Evolutionary conservation across 2,113 vertebrate genomes (phyloP), one percentile per base, ranked within the genome.

Genomic region (Hydrolagus affinis): DNA sequence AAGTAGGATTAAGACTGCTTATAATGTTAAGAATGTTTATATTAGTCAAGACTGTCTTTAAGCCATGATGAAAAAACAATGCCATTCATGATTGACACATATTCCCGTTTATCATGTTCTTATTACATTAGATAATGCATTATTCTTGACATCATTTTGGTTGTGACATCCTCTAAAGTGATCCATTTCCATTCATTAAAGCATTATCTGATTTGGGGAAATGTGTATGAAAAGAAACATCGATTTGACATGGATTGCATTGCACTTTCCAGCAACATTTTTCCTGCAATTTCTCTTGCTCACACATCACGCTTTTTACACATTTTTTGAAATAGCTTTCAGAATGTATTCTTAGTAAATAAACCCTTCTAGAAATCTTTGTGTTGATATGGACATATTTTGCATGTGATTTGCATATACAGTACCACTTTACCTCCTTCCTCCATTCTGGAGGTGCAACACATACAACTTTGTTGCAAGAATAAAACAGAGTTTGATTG

Each of bases 101-200:
- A 85, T 0, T 14, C 88, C 85, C 44, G 69, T 87, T 86, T 59
- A 56, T 70, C 8, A 89, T 86, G 88, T 87, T 86, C 72, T 86
- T 71, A 85, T 87, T 87, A 74, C 76, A 74, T 88, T 87, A 86
- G 56, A 72, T 76, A 0, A 89, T 89, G 73, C 88, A 88, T 88
- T 90, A 91, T 91, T 92, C 88, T 92, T 88, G 87, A 86, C 86
- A 89, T 88, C 70, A 85, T 89, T 87, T 25, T 32, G 77, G 87
- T 88, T 89, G 89, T 88, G 88, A 86, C 91, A 89, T 88, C 88
- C 88, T 85, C 88, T 76, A 77, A 87, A 85, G 57, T 86, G 87
- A 92, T 89, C 90, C 87, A 90, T 90, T 92, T 91, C 88, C 88
- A 90, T 85, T 90, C 91, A 93, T 92, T 92, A 92, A 90, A 85